A percentile compares a stretch with the other conserved stretches of the same genome.
These are phyloP conservation scores for Fragum sueziense DNA, from an alignment of 2,888 invertebrate species.

Conservation along the genomic window DNA sequence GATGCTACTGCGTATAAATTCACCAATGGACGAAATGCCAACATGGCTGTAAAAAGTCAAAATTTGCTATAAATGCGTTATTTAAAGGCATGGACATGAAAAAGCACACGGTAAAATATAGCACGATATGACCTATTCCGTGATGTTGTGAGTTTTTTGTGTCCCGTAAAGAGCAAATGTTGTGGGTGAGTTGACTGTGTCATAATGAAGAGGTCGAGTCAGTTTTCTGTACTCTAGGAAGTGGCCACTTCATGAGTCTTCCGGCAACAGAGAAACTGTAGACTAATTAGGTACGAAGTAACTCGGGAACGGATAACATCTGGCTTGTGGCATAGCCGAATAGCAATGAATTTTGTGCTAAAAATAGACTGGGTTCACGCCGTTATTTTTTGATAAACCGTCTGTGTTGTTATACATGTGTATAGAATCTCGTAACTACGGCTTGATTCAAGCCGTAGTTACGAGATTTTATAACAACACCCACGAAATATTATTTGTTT, in stretches of 20 bases:
- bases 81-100: background rate
- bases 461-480: no score
- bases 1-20: background rate
- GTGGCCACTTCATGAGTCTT: background rate
- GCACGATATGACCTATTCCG: no score
- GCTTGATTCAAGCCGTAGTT: no score
- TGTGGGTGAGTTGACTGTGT: conserved; percentile 3
- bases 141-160: background rate
- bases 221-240: background rate
- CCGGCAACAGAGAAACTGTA: background rate
- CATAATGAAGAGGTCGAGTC: background rate
- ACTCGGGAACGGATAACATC: background rate
- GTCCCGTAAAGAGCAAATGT: background rate
- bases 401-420: no score
- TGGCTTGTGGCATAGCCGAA: background rate
- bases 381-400: background rate
- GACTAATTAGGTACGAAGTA: conserved; percentile 1
- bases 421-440: no score
- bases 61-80: background rate
- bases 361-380: background rate
- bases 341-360: background rate
- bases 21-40: background rate
- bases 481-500: no score
- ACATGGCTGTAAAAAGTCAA: background rate
- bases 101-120: background rate